Conservation (phyloP, 92 coral and sea anemone genomes). For the Hydrozoanthus gracilis region DNA sequence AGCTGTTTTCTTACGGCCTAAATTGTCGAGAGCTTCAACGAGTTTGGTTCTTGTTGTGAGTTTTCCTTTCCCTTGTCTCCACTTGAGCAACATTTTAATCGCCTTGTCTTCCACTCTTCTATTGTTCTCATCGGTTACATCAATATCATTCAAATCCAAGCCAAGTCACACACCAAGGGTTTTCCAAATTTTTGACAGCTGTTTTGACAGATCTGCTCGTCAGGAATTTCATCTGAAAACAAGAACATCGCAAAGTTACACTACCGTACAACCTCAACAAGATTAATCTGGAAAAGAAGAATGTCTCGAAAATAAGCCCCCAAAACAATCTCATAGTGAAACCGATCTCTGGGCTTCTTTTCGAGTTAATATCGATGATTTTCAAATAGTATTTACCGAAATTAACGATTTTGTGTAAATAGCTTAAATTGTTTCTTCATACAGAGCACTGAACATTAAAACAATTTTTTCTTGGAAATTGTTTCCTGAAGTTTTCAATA, state of each 20-base stretch:
- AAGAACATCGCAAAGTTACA: neutral
- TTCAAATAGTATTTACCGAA: no score
- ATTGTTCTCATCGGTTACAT: neutral
- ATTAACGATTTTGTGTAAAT: no score
- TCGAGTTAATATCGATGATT: no score
- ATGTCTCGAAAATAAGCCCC: neutral
- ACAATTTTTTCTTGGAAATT: no score
- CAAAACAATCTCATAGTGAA: no score
- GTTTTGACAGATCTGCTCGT: slow-evolving; percentile 19
- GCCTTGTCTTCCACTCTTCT: neutral
- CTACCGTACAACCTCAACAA: neutral
- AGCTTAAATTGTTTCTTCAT: no score
- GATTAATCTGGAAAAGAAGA: neutral
- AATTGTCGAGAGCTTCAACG: neutral
- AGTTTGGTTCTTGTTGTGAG: slow-evolving; percentile 13
- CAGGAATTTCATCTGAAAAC: slow-evolving; percentile 32
- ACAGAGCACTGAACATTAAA: no score
- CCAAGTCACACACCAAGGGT: slow-evolving; percentile 22
- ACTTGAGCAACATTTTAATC: neutral
- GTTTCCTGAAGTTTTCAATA: no score
- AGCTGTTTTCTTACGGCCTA: slow-evolving; percentile 5
- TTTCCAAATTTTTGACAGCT: neutral
- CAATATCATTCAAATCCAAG: neutral
- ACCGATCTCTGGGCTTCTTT: no score
- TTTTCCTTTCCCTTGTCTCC: slow-evolving; percentile 22